These are phyloP conservation scores for Fulmarus glacialis DNA, from an alignment of 2,113 vertebrate genomes.

Conservation along the genomic window DNA sequence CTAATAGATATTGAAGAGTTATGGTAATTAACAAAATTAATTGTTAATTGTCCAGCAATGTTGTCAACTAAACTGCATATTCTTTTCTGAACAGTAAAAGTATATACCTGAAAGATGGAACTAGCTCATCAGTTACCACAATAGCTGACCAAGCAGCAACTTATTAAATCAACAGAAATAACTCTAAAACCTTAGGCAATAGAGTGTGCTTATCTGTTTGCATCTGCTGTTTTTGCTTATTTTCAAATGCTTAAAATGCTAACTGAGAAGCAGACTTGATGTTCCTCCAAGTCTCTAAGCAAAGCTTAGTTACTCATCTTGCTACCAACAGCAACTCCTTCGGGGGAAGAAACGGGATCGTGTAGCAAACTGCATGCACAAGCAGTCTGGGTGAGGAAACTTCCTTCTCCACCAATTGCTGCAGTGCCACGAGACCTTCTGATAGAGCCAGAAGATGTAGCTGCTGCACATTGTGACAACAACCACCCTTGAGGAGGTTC, in stretches of 20 bases:
- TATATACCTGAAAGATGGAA: neutral
- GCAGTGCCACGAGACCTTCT: neutral
- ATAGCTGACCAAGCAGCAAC: neutral
- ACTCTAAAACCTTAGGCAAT: neutral
- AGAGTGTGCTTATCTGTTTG: neutral
- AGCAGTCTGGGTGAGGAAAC: neutral
- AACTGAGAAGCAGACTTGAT: neutral
- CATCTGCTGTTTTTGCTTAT: neutral
- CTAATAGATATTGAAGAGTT: neutral
- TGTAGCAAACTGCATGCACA: rapidly evolving
- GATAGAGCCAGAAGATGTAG: neutral
- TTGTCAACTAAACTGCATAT: neutral
- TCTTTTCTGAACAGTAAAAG: neutral
- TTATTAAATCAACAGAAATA: neutral
- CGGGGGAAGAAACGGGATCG: neutral
- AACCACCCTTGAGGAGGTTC: neutral
- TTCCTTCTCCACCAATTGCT: neutral
- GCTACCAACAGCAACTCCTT: neutral
- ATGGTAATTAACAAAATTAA: neutral
- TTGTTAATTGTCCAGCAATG: neutral
- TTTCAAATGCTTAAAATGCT: neutral
- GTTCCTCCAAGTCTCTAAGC: neutral
- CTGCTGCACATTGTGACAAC: rapidly evolving
- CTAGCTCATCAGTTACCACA: neutral
- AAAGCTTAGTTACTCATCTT: neutral